Base-by-base conservation (phyloP, 1,140 invertebrate genomes). In the Hydropsyche tenuis region DNA sequence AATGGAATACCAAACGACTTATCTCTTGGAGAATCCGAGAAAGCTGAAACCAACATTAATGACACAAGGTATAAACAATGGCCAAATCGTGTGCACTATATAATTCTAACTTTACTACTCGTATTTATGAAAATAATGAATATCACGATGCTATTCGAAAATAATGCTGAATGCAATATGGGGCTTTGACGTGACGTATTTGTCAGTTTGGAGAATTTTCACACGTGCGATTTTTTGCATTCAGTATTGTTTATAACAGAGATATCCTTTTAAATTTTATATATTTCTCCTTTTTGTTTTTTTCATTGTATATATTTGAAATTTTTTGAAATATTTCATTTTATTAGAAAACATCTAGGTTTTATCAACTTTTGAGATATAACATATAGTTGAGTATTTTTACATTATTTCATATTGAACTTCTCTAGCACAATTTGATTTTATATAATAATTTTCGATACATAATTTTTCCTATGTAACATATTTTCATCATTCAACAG, bases 11-110 rank as follows among this genome's bases (percentile, higher is more conserved):
- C 48, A 71, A 77, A 77, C 76, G 62, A 60, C 76, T 45, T 73
- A 74, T 68, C 69, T 37, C 51, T 48, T 65, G 48, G 65, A 43
- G 76, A 51, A 16, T 69, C 73, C 64, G 70, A 64, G 71, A 66
- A 69, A 45, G 53, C 16, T 11, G 73, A 75, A 73, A 70, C 16
- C 45, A 51, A 62, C 73, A 37, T 63, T 53, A 77, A 64, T 56
- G 76, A 77, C 53, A 77, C 76, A 69, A 77, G 76, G 76, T 77
- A 77, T 63, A 74, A 42, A 65, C 48, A 73, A 69, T 74, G 60
- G 56, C 22, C 22, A 60, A 60, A 75, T 65, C 76, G 43, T 27
- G 14, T 74, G 75, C 75, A 74, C 69, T 68, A 20, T 65, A 6
- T 16, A 68, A 23, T 68, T 68, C 1, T 16, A 68, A 48, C 23